Evolutionary conservation across 30 jellyfish, hydroid and myxozoan genomes (phyloP), one percentile per base, ranked within the genome.

Genomic region (Turritopsis rubra): DNA sequence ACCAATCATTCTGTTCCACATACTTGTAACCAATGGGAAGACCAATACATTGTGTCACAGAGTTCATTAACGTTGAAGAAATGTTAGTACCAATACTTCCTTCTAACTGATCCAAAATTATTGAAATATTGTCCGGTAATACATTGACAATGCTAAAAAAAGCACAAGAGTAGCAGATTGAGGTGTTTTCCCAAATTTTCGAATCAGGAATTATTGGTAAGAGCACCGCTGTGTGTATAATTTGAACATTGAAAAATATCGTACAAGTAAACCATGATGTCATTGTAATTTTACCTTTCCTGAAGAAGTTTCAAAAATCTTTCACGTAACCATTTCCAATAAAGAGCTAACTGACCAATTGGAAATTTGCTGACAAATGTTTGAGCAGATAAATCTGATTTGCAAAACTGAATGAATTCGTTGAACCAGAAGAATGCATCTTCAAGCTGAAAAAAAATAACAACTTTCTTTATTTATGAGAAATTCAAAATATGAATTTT

Each of bases 291-390:
- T 5, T 41, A 41, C 60, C 60, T 41, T 41, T 13, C 60, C 5
- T 41, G 13, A 13, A 41, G 60, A 41, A 13, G 60, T 68, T n/a
- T 19, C 28, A 68, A 27, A 68, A 68, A 68, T 68, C 77, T 9
- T 68, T 77, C 85, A 26, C 23, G 22, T 25, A 77, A 28, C 85
- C 85, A 77, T 77, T 77, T 77, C 85, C 85, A 77, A 18, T 77
- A 66, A 24, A 77, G 75, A 26, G 71, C 29, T 77, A 77, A 68
- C 0, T 23, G 30, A 68, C 77, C 30, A n/a, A 68, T 23, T 22
- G 77, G 30, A 27, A 68, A 27, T 68, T 23, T 1, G 21, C 30
- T 68, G 77, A 68, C 19, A 68, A 27, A 68, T 0, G 30, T 68
- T 68, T 27, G 77, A 68, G 16, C 60, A 72, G 31, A 52, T 30